A percentile compares a stretch with the other conserved stretches of the same genome.
Conservation (phyloP, 35 echinoderm and acorn worm species). For the Ophioderma brevispina region DNA sequence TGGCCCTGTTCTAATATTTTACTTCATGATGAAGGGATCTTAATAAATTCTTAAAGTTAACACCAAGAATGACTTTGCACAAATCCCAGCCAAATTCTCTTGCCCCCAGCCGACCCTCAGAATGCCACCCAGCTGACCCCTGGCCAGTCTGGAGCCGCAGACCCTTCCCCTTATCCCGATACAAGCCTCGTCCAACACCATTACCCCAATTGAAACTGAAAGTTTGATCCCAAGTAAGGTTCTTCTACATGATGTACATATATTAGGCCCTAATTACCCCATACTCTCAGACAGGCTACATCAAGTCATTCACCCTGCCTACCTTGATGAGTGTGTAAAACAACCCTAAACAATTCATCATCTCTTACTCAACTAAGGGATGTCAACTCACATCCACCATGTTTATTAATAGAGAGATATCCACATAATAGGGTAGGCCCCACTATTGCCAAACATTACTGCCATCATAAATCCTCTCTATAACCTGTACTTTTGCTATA, state of each 20-base stretch:
- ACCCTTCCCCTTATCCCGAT: background rate
- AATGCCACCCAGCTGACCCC: background rate
- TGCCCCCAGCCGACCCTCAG: background rate
- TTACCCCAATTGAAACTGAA: background rate
- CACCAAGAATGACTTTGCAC: background rate
- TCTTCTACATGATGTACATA: background rate
- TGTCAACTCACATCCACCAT: background rate
- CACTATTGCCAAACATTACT: background rate
- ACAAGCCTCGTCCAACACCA: background rate
- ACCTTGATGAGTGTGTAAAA: background rate
- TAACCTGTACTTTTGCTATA: background rate
- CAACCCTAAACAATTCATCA: slow-evolving; percentile 1
- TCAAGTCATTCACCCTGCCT: background rate
- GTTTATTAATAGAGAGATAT: background rate
- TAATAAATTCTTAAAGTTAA: too few species aligned
- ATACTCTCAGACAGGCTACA: background rate
- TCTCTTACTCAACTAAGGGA: background rate
- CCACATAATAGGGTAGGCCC: background rate
- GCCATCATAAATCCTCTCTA: background rate
- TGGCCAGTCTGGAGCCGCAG: background rate
- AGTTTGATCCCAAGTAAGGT: background rate
- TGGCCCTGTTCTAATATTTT: too few species aligned
- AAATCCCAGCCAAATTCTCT: background rate
- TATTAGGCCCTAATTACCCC: background rate
- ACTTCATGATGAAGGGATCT: too few species aligned